Conservation (phyloP, 2,888 invertebrate genomes). For the Melanostoma mellinum region DNA sequence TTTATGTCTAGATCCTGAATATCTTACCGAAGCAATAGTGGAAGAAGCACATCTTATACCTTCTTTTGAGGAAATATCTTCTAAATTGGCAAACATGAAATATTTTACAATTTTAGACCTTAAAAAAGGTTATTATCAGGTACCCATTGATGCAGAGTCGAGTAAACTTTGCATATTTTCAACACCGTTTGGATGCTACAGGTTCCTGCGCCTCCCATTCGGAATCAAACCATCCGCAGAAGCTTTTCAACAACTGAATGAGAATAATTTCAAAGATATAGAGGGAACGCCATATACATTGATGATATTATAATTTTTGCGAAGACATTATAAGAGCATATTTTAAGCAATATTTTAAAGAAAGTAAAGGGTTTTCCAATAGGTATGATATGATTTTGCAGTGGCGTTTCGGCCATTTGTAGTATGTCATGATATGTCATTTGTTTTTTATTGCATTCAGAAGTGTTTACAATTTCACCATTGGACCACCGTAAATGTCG, state of each 20-base stretch:
- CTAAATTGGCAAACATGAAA: conserved; percentile 49
- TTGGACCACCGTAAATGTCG: no score
- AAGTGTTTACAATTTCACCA: no score
- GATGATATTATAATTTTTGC: conserved; percentile 76
- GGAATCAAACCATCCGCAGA: conserved; percentile 76
- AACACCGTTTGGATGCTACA: conserved; percentile 68
- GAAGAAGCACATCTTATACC: conserved; percentile 66
- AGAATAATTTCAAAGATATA: conserved; percentile 76
- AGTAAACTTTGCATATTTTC: conserved; percentile 29
- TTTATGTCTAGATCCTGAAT: conserved; percentile 64
- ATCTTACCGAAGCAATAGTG: conserved; percentile 48
- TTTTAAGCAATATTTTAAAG: conserved; percentile 51
- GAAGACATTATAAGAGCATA: conserved; percentile 57
- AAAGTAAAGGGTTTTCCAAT: no score
- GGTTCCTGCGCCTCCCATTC: conserved; percentile 76
- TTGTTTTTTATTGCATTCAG: no score
- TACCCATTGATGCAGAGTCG: conserved; percentile 48
- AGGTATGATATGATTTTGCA: no score
- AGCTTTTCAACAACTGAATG: conserved; percentile 76
- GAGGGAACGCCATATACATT: conserved; percentile 18
- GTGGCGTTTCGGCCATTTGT: no score
- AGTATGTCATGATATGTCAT: no score
- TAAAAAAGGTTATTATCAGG: conserved; percentile 67
- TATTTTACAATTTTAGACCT: conserved; percentile 57
- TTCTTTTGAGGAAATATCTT: conserved; percentile 69